Evolutionary conservation across 2,113 vertebrate genomes (phyloP).

Genomic region (Anolis carolinensis): DNA sequence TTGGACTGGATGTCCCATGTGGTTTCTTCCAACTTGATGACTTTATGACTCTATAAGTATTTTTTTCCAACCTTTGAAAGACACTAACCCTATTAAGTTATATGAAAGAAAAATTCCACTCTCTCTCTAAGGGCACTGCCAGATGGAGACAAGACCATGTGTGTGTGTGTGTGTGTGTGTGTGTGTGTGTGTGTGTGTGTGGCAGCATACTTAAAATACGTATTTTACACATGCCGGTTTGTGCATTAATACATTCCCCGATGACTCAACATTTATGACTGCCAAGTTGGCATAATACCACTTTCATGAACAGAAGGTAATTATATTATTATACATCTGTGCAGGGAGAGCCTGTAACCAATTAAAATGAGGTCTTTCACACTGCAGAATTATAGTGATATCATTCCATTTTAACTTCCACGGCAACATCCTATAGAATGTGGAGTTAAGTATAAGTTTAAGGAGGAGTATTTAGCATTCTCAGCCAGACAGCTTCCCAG

Average conservation of each 20-base stretch:
- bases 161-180: neutral
- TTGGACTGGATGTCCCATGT: too few relatives aligned
- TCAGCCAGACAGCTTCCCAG: too few relatives aligned
- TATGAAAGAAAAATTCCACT: neutral
- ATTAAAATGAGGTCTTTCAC: too few relatives aligned
- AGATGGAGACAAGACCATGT: neutral
- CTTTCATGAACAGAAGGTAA: conserved; percentile 60
- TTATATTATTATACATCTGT: conserved; percentile 21
- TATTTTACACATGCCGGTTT: conserved; percentile 9
- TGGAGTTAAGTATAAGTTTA: too few relatives aligned
- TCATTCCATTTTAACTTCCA: too few relatives aligned
- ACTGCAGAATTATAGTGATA: neutral
- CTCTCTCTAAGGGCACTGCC: neutral
- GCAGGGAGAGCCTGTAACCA: too few relatives aligned
- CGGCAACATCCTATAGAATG: too few relatives aligned
- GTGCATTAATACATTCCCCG: conserved; percentile 36
- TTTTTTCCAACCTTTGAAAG: too few relatives aligned
- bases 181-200: neutral
- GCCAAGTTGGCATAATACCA: conserved; percentile 44
- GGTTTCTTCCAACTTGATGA: too few relatives aligned
- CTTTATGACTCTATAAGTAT: too few relatives aligned
- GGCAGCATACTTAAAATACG: conserved; percentile 21
- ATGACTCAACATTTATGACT: conserved; percentile 19
- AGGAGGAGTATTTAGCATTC: too few relatives aligned
- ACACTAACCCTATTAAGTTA: neutral